phyloP scores from a whole-genome alignment of 2,113 vertebrate genomes.

The Hyperoodon ampullatus region DNA sequence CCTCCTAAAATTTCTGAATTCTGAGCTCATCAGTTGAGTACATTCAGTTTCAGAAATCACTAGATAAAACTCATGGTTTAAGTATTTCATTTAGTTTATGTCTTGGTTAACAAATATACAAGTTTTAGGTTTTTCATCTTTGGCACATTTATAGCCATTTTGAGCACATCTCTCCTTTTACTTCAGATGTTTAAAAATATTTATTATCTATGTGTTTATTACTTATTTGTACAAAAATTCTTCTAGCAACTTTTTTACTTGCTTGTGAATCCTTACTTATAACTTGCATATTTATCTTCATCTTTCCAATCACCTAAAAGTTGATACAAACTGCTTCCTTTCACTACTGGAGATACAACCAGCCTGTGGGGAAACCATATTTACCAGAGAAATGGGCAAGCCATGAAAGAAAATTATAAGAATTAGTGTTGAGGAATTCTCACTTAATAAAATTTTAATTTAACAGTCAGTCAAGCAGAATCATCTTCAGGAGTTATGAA shows the following conservation, averaged over 20 bases:
- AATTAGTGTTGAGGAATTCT: slow-evolving; percentile 65
- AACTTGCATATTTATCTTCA: neutral
- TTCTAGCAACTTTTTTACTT: slow-evolving; percentile 5
- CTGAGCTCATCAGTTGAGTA: neutral
- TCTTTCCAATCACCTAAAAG: neutral
- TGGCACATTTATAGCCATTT: neutral
- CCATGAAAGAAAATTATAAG: slow-evolving; percentile 54
- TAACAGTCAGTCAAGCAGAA: slow-evolving; percentile 71
- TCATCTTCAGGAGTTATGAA: neutral
- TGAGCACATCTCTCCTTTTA: neutral
- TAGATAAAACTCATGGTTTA: neutral
- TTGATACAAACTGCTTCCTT: neutral
- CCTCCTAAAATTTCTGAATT: neutral
- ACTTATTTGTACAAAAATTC: neutral
- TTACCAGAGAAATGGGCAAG: slow-evolving; percentile 25
- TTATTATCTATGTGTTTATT: neutral
- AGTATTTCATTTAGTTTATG: slow-evolving; percentile 12
- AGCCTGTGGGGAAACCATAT: slow-evolving; percentile 38
- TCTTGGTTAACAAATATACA: slow-evolving; percentile 16
- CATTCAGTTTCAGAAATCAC: neutral
- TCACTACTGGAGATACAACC: neutral
- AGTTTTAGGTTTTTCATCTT: neutral
- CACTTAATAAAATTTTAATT: slow-evolving; percentile 48
- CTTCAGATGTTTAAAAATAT: neutral
- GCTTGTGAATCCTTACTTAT: neutral